A percentile compares a stretch with the other conserved stretches of the same genome.
phyloP scores from a whole-genome alignment of 2,888 invertebrate species.

The Sarcophaga carnaria region DNA sequence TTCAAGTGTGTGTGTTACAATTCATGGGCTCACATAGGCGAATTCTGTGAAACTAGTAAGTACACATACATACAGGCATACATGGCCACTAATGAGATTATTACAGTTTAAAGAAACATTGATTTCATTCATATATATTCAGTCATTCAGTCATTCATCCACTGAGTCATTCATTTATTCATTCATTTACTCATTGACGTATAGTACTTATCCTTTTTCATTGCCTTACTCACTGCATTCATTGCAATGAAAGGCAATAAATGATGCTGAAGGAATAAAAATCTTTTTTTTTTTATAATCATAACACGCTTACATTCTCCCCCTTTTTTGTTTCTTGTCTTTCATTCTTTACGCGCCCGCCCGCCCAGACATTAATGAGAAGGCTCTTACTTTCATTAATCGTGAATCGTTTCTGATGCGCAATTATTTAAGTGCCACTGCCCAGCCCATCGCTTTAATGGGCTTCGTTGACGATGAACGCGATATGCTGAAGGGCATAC shows the following conservation, averaged over 20 bases:
- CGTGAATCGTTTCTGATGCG: constrained; percentile 90
- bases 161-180: neutral
- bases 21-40: constrained; percentile 95
- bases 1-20: constrained; percentile 96
- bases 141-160: neutral
- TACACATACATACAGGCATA: constrained; percentile 69
- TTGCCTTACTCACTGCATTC: neutral
- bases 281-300: too few species aligned
- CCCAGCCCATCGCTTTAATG: constrained; percentile 73
- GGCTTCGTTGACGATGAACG: constrained; percentile 83
- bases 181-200: constrained; percentile 8
- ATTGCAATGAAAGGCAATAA: too few species aligned
- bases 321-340: neutral
- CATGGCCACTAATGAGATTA: constrained; percentile 12
- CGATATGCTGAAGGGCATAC: constrained; percentile 86
- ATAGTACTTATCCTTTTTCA: neutral
- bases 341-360: neutral
- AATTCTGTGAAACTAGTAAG: constrained; percentile 95
- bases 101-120: constrained; percentile 22
- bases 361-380: constrained; percentile 93
- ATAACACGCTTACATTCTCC: neutral
- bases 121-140: constrained; percentile 26
- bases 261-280: too few species aligned
- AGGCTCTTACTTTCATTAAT: constrained; percentile 93
- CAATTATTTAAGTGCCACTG: constrained; percentile 87